Evolutionary conservation across 2,113 vertebrate genomes (phyloP).

Genomic region (Oostethus manadensis): DNA sequence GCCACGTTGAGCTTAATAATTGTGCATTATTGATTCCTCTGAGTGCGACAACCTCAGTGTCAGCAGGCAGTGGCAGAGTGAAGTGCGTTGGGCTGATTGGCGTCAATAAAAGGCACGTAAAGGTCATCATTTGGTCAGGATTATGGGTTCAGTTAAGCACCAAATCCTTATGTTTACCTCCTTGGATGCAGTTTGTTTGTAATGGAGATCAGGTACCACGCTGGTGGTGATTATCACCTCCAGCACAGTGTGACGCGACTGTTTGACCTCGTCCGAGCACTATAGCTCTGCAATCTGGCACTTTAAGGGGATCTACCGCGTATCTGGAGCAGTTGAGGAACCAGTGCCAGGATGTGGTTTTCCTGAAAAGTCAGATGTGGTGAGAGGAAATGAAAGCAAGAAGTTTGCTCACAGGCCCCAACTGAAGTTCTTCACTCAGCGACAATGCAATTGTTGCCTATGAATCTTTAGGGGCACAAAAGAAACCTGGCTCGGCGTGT

Average conservation of each 20-base stretch:
- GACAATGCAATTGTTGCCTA: neutral
- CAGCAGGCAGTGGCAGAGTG: neutral
- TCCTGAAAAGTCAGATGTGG: constrained; percentile 4
- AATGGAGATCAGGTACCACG: neutral
- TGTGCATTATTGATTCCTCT: constrained; percentile 55
- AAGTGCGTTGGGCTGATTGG: neutral
- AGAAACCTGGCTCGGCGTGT: neutral
- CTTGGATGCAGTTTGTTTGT: neutral
- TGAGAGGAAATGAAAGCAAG: constrained; percentile 1
- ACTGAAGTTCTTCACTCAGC: neutral
- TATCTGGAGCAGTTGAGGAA: constrained; percentile 2
- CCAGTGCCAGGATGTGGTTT: constrained; percentile 8
- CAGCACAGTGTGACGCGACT: neutral
- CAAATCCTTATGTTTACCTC: neutral
- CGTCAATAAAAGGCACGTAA: neutral
- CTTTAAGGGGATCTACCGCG: neutral
- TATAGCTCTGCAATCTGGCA: neutral
- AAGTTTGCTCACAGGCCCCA: neutral
- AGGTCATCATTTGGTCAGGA: neutral
- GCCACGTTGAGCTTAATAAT: constrained; percentile 55
- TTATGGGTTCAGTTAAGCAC: neutral
- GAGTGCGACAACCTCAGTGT: constrained; percentile 40
- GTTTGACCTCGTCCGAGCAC: neutral
- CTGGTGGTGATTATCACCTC: neutral
- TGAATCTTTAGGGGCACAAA: neutral